Evolutionary conservation across 2,797 vertebrate species (phyloP), one percentile per base, ranked within the genome.

Genomic region (Halcyon leucocephala): DNA sequence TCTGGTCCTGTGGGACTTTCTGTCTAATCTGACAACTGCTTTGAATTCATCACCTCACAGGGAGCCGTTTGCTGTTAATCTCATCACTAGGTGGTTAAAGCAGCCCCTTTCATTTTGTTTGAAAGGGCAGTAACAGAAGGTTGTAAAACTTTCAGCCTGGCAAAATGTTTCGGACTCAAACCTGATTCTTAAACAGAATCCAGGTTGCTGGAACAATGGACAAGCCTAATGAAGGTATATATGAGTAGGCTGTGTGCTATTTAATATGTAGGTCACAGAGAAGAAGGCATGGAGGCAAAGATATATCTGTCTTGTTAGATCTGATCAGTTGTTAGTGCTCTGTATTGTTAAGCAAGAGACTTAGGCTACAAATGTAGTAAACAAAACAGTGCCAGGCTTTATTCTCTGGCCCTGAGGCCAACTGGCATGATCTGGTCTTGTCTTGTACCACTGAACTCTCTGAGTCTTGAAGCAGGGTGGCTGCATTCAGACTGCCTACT

Each of bases 31-130:
- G 71, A 69, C 77, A 86, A 39, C 57, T 62, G 65, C 81, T 95
- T 94, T 96, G 94, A 89, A 89, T 84, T 89, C 41, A 35, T 87
- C 82, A 62, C 79, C 62, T 95, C 44, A 14, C 31, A 48, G 82
- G 86, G 69, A 91, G 58, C 61, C 57, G 11, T 77, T 94, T 89
- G 65, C 86, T 95, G 64, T 70, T 92, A 78, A 83, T 52, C 52
- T 90, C 80, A 49, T 95, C 71, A n/a, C 62, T 61, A 6, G 33
- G 77, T 35, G 35, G 44, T 39, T 76, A 7, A 87, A 82, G 64
- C 80, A 92, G 48, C 55, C 79, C 25, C 44, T 73, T 94, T 77
- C n/a, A 22, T 90, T 95, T 82, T 77, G 57, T 90, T 44, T 83
- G 82, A 85, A 94, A 80, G 49, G 62, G 65, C 64, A 86, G 14